Base-by-base conservation (phyloP, 35 echinoderm and acorn worm genomes). In the Apostichopus parvimensis region DNA sequence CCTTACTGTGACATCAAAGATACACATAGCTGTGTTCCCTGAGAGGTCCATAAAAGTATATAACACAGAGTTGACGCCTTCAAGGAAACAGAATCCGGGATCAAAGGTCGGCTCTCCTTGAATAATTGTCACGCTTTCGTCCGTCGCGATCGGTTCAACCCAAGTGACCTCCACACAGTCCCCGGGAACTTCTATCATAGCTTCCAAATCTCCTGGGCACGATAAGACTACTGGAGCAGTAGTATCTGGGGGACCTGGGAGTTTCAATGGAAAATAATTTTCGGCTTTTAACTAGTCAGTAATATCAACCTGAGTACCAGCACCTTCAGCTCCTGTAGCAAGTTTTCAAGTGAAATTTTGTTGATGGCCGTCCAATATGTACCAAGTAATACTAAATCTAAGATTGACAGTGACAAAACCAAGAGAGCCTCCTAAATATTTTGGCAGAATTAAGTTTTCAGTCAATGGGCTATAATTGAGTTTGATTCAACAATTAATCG, bases 131-230 rank as follows among this genome's bases (percentile, higher is more conserved):
- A 57, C 89, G 26, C 68, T 87, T 20, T 93, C 68, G 53, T 93
- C 92, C 13, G 86, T 93, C 22, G 92, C 92, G 14, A 71, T 87
- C 1, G 92, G 92, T 80, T 4, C 24, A 15, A 58, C 78, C 92
- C 92, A 93, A 1, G 57, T 55, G 4, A 89, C 86, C 4, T 21
- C 60, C n/a, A 53, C 24, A 23, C 82, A 87, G 54, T 34, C 57
- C 14, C 56, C 72, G 0, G 21, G 5, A 8, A 6, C 23, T 1
- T 9, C 14, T 28, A 93, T 71, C 1, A 18, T 92, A 58, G 70
- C 84, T 57, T 18, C 77, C 3, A 79, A 56, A 21, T 93, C 73
- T 3, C 53, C 17, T 4, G 82, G 82, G 54, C 92, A 93, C 4
- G 81, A 53, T 9, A 62, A 2, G 45, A 93, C 56, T 26, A 78